Evolutionary conservation across 2,888 invertebrate genomes (phyloP).

Genomic region (Pristionchus japonicus): DNA sequence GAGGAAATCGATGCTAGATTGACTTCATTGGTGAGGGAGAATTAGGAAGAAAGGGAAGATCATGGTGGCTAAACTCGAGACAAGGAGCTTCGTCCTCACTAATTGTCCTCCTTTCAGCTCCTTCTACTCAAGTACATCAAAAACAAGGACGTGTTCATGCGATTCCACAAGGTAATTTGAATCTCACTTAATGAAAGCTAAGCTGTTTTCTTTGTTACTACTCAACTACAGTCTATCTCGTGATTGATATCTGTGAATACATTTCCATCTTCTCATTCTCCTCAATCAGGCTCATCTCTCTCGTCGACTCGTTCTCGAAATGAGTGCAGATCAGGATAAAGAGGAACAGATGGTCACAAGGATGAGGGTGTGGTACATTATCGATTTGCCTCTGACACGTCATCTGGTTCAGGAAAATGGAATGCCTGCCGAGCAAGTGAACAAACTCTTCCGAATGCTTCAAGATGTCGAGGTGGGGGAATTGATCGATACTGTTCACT

Average conservation of each 20-base stretch:
- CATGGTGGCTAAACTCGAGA: too few relatives aligned
- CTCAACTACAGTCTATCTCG: too few relatives aligned
- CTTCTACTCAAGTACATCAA: slow-evolving; percentile 98
- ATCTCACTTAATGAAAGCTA: background rate
- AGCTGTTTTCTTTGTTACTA: background rate
- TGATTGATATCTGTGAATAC: too few relatives aligned
- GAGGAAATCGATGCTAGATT: slow-evolving; percentile 96
- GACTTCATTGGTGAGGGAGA: slow-evolving; percentile 87
- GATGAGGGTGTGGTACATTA: slow-evolving; percentile 79
- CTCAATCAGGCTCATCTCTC: slow-evolving; percentile 86
- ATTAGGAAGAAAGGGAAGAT: too few relatives aligned
- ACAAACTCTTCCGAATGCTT: slow-evolving; percentile 94
- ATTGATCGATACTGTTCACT: background rate
- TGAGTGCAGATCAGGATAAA: slow-evolving; percentile 97
- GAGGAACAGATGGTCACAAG: slow-evolving; percentile 99
- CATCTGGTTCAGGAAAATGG: slow-evolving; percentile 94
- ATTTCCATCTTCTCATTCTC: too few relatives aligned
- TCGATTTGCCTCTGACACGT: too few relatives aligned
- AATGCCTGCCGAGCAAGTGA: slow-evolving; percentile 99
- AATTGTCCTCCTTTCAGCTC: too few relatives aligned
- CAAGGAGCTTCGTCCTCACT: too few relatives aligned
- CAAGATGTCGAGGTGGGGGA: slow-evolving; percentile 88
- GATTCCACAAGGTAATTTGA: slow-evolving; percentile 88
- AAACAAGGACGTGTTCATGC: slow-evolving; percentile 99
- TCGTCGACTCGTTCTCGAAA: slow-evolving; percentile 93